A percentile compares a stretch with the other conserved stretches of the same genome.
Conservation (phyloP, 2,888 invertebrate species). For the Piscicola geometra region DNA sequence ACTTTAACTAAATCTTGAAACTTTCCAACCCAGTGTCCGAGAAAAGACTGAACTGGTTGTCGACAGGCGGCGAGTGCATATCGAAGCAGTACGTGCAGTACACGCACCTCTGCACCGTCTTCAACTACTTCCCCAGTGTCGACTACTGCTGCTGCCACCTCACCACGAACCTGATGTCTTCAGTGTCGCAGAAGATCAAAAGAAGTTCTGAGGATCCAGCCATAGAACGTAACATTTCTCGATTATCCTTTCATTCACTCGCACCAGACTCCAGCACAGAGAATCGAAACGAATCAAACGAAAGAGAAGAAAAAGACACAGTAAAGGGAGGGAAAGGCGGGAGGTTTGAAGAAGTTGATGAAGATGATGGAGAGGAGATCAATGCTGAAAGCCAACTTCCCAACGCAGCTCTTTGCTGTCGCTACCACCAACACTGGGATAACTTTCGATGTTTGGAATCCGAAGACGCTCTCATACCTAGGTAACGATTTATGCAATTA, state of each 20-base stretch:
- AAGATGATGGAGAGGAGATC: conserved; percentile 16
- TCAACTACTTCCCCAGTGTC: conserved; percentile 40
- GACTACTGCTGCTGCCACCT: conserved; percentile 43
- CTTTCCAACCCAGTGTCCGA: conserved; percentile 34
- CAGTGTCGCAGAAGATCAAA: not conserved
- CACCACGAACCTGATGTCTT: conserved; percentile 10
- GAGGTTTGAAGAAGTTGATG: conserved; percentile 5
- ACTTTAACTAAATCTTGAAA: too few species aligned
- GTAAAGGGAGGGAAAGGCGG: not conserved
- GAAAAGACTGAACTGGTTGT: conserved; percentile 29
- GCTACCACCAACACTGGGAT: conserved; percentile 42
- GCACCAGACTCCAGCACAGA: too few species aligned
- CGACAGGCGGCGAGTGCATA: conserved; percentile 37
- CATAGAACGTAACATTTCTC: not conserved
- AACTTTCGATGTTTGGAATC: conserved; percentile 41
- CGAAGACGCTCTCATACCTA: conserved; percentile 38
- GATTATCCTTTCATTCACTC: not conserved
- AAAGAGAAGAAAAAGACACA: not conserved
- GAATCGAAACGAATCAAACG: not conserved
- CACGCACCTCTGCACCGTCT: conserved; percentile 42
- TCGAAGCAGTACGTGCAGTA: conserved; percentile 42
- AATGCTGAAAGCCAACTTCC: not conserved
- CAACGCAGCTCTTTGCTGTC: conserved; percentile 40
- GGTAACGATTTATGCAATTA: conserved; percentile 10
- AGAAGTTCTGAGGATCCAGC: not conserved